Base-by-base conservation (phyloP, 2,888 invertebrate genomes). In the Ferrisia virgata region DNA sequence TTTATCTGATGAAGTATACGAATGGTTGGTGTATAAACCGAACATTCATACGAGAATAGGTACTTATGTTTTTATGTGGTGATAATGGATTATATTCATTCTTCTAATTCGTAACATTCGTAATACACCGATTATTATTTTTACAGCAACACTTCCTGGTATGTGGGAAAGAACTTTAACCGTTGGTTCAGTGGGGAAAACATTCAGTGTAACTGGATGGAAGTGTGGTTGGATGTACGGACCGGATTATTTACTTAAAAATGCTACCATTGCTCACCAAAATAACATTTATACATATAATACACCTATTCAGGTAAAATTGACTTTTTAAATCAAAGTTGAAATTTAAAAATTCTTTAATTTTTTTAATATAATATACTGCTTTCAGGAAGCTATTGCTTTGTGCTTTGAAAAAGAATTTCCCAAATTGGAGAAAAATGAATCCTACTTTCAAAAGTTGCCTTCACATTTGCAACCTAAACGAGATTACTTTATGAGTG, bases 151-250 rank as follows among this genome's bases (percentile, higher is more conserved):
- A 0, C 89, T 99, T 8, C 98, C 98, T 0, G 97, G 90, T 18
- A 99, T 99, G 99, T 99, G 97, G 95, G 97, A 99, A 86, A 92
- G 98, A 31, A 99, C 99, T 0, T 93, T 99, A 43, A 98, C 99
- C 0, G 93, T 99, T 86, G 98, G 99, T 0, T 98, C 98, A 28
- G 99, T 98, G 0, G 99, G 99, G 0, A 99, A 99, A 91, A 96
- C 97, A 0, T 98, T 99, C 90, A 97, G 97, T 83, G 96, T 97
- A 15, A 99, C 99, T 0, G 99, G 99, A 3, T 97, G 97, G 97
- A 98, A 95, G 91, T 92, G 93, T 2, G 99, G 99, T 82, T 99
- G 99, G 99, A 96, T 96, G 0, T 95, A 98, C 88, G 98, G 95
- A 0, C 98, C 98, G 0, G 91, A 92, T 0, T 89, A 92, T 85